A percentile compares a stretch with the other conserved stretches of the same genome.
phyloP scores from a whole-genome alignment of 1,140 invertebrate genomes.

The Ceratosolen fusciceps region DNA sequence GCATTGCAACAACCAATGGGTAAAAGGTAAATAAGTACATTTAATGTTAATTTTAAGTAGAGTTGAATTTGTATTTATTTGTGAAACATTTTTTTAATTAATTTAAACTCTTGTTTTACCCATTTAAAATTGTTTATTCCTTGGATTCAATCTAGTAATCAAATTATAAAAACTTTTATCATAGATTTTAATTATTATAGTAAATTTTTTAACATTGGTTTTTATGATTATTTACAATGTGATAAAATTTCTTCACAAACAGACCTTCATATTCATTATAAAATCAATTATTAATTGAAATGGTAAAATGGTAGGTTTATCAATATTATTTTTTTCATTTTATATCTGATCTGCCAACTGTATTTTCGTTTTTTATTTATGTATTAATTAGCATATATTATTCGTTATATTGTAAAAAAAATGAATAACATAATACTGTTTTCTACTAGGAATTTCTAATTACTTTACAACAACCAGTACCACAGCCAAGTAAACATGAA shows the following conservation, averaged over 20 bases:
- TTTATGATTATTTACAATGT: background rate
- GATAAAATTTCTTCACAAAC: background rate
- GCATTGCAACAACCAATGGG: constrained; percentile 51
- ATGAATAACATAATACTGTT: background rate
- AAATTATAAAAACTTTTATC: constrained; percentile 1
- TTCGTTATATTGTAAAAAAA: background rate
- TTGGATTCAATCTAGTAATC: background rate
- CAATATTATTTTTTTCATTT: background rate
- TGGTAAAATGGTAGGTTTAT: too few species aligned
- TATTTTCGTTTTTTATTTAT: background rate
- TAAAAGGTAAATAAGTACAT: constrained; percentile 51
- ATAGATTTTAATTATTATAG: background rate
- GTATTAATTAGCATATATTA: background rate
- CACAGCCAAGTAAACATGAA: constrained; percentile 94
- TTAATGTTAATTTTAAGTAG: constrained; percentile 5
- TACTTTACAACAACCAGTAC: constrained; percentile 90
- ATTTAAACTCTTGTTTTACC: background rate
- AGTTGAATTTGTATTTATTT: constrained; percentile 2
- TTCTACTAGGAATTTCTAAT: constrained; percentile 84
- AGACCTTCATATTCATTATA: background rate
- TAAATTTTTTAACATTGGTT: background rate
- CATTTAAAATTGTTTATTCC: background rate
- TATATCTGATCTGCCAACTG: background rate
- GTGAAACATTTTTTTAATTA: background rate
- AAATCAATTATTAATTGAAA: too few species aligned